These are phyloP conservation scores for Glaucidium brasilianum DNA, from an alignment of 2,113 vertebrate genomes.

Conservation along the genomic window DNA sequence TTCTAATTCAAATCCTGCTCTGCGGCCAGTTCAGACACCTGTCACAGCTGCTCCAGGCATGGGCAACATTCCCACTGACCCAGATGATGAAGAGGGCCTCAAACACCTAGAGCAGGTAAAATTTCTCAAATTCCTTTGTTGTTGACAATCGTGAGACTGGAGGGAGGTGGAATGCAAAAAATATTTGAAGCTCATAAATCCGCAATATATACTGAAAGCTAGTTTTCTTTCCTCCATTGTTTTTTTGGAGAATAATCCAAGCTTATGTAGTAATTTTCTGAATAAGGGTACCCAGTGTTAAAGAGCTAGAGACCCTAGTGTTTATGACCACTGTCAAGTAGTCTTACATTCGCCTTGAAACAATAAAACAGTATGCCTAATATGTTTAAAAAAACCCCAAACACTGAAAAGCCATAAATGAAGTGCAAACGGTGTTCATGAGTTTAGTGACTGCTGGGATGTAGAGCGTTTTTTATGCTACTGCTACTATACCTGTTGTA, in stretches of 20 bases:
- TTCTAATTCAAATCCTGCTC: constrained; percentile 67
- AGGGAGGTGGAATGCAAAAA: background rate
- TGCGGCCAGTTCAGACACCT: constrained; percentile 64
- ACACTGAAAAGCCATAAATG: background rate
- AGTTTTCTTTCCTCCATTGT: background rate
- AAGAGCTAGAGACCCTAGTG: background rate
- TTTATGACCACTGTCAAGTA: background rate
- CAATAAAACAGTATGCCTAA: background rate
- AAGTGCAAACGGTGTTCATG: background rate
- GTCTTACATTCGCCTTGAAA: background rate
- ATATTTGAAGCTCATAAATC: background rate
- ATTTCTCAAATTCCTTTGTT: background rate
- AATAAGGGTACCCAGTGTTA: background rate
- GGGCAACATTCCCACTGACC: constrained; percentile 76
- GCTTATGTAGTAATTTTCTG: background rate
- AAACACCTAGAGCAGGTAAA: constrained; percentile 95
- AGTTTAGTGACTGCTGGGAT: background rate
- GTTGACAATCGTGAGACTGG: background rate
- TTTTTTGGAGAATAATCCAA: background rate
- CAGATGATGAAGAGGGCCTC: constrained; percentile 96
- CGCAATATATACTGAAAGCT: background rate
- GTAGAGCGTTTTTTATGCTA: background rate
- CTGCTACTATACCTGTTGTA: background rate
- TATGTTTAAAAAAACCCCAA: background rate
- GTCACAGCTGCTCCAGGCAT: constrained; percentile 77